Evolutionary conservation across 2,888 invertebrate genomes (phyloP).

Genomic region (Cremastobaeus sp.): DNA sequence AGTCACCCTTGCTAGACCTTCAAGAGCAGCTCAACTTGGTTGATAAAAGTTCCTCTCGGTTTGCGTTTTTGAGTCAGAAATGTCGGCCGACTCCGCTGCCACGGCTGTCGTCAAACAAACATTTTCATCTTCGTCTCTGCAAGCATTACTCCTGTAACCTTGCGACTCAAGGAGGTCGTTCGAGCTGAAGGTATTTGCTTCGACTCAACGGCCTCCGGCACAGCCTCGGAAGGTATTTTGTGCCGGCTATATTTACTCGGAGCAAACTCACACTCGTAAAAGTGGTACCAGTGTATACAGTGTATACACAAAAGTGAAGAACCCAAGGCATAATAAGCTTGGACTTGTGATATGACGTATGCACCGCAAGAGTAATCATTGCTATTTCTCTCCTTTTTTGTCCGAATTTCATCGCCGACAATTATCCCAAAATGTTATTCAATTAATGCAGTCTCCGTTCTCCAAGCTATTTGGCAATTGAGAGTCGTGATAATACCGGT

Average conservation of each 20-base stretch:
- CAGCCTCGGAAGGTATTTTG: conserved; percentile 73
- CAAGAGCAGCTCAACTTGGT: no score
- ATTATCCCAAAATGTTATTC: conserved; percentile 45
- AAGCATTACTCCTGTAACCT: conserved; percentile 52
- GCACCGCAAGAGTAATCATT: conserved; percentile 33
- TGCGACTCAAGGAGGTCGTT: conserved; percentile 53
- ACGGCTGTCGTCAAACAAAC: conserved; percentile 31
- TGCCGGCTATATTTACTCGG: conserved; percentile 70
- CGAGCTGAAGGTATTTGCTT: conserved; percentile 64
- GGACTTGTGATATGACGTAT: conserved; percentile 32
- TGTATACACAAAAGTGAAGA: conserved; percentile 46
- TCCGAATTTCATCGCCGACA: conserved; percentile 31
- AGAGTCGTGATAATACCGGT: no score
- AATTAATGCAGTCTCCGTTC: conserved; percentile 1
- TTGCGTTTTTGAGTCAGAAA: no score
- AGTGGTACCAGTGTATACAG: conserved; percentile 34
- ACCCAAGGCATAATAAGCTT: conserved; percentile 40
- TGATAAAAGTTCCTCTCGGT: no score
- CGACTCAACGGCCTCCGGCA: conserved; percentile 69
- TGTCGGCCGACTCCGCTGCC: neutral
- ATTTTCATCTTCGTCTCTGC: conserved; percentile 45
- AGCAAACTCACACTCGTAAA: conserved; percentile 66
- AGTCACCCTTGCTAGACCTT: no score
- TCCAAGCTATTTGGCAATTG: no score
- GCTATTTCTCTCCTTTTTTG: conserved; percentile 26